Evolutionary conservation across 1,140 invertebrate species (phyloP).

Genomic region (Drosophila orena): DNA sequence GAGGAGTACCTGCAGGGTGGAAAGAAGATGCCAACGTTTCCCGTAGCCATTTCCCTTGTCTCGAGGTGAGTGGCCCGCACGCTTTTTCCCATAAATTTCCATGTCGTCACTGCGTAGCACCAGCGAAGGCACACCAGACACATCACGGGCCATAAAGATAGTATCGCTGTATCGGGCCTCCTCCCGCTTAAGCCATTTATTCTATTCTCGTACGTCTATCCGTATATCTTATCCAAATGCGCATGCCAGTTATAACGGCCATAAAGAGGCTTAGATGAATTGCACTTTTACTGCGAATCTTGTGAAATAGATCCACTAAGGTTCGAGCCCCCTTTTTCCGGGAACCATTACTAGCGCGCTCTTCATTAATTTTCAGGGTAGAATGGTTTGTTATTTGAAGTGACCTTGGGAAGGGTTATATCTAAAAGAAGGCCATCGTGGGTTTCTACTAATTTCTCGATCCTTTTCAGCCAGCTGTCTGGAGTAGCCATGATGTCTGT

Average conservation of each 20-base stretch:
- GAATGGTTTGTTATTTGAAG: neutral
- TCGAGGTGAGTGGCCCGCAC: slow-evolving; percentile 85
- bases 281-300: slow-evolving; percentile 7
- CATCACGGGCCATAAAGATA: slow-evolving; percentile 12
- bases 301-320: slow-evolving; percentile 25
- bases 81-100: slow-evolving; percentile 23
- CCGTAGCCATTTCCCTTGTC: slow-evolving; percentile 88
- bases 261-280: slow-evolving; percentile 33
- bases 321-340: slow-evolving; percentile 41
- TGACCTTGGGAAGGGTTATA: too few relatives aligned
- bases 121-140: neutral
- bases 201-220: slow-evolving; percentile 20
- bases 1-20: slow-evolving; percentile 88
- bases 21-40: slow-evolving; percentile 88
- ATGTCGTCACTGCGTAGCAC: slow-evolving; percentile 21
- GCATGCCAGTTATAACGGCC: slow-evolving; percentile 11
- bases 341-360: neutral
- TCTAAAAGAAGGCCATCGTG: too few relatives aligned
- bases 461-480: slow-evolving; percentile 89
- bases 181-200: slow-evolving; percentile 5
- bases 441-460: neutral
- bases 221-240: slow-evolving; percentile 29
- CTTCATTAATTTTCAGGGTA: neutral
- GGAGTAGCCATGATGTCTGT: slow-evolving; percentile 92
- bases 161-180: slow-evolving; percentile 9